These are phyloP conservation scores for Oryzias celebensis DNA, from an alignment of 2,113 vertebrate species.

Conservation along the genomic window DNA sequence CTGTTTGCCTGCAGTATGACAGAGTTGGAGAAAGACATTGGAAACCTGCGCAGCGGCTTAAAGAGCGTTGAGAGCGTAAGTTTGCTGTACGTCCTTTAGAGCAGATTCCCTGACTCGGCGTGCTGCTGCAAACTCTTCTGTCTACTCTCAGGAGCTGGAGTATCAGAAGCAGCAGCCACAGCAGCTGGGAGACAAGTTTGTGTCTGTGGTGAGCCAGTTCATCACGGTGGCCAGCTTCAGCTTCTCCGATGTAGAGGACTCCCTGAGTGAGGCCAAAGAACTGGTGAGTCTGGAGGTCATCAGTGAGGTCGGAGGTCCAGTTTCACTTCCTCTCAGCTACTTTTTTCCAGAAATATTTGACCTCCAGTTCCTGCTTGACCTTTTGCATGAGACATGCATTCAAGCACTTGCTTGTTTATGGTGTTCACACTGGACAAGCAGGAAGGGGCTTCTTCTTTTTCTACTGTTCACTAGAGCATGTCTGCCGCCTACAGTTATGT, in stretches of 20 bases:
- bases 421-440: too few species aligned
- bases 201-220: slow-evolving; percentile 97
- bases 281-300: slow-evolving; percentile 81
- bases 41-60: slow-evolving; percentile 89
- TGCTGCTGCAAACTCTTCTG: not conserved
- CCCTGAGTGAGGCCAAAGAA: slow-evolving; percentile 91
- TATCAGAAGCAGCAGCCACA: slow-evolving; percentile 88
- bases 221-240: slow-evolving; percentile 97
- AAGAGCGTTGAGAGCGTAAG: slow-evolving; percentile 94
- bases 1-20: slow-evolving; percentile 85
- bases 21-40: slow-evolving; percentile 96
- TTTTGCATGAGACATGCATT: too few species aligned
- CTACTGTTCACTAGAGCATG: too few species aligned
- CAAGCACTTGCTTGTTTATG: too few species aligned
- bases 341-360: slow-evolving; percentile 26
- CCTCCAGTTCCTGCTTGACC: slow-evolving; percentile 1
- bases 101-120: not conserved
- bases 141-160: slow-evolving; percentile 85
- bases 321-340: slow-evolving; percentile 42
- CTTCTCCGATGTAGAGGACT: slow-evolving; percentile 97
- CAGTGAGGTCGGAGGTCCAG: slow-evolving; percentile 17
- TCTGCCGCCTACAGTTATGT: too few species aligned
- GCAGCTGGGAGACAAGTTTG: slow-evolving; percentile 91
- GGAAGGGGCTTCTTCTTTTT: too few species aligned
- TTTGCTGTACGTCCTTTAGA: slow-evolving; percentile 21